These are phyloP conservation scores for Chinchilla lanigera DNA, from an alignment of 2,113 vertebrate species.

Conservation along the genomic window DNA sequence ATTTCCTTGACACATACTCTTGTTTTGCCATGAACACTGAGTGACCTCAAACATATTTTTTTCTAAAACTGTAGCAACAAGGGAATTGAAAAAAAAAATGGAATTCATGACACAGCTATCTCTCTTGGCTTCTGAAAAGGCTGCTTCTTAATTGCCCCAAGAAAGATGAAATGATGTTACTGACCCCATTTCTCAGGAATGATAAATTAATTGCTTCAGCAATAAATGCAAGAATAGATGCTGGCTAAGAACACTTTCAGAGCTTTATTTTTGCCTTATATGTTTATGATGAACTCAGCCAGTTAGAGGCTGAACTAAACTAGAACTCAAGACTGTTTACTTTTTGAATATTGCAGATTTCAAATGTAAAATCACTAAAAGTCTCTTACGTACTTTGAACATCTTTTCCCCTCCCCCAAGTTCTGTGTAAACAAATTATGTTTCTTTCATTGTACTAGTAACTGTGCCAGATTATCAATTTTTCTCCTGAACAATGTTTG, in stretches of 20 bases:
- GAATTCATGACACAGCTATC: slow-evolving; percentile 75
- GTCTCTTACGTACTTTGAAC: not conserved
- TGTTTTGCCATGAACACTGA: slow-evolving; percentile 61
- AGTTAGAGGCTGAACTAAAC: not conserved
- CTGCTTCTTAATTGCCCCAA: slow-evolving; percentile 57
- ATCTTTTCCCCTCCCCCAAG: not conserved
- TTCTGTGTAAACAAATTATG: slow-evolving; percentile 47
- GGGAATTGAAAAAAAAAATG: slow-evolving; percentile 63
- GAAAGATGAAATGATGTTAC: slow-evolving; percentile 62
- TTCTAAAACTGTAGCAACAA: slow-evolving; percentile 68
- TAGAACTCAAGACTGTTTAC: not conserved
- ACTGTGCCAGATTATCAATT: slow-evolving; percentile 43
- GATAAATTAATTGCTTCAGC: slow-evolving; percentile 51
- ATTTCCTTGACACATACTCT: slow-evolving; percentile 60
- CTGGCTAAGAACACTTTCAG: not conserved
- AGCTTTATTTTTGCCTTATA: slow-evolving; percentile 69
- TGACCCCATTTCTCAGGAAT: slow-evolving; percentile 69
- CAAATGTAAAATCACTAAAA: slow-evolving; percentile 7
- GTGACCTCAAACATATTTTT: slow-evolving; percentile 72
- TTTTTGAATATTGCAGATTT: slow-evolving; percentile 35
- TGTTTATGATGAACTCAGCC: slow-evolving; percentile 44
- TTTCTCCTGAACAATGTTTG: slow-evolving; percentile 64
- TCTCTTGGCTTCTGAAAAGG: slow-evolving; percentile 68
- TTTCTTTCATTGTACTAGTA: slow-evolving; percentile 52
- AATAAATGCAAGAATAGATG: slow-evolving; percentile 64